Evolutionary conservation across 2,888 invertebrate species (phyloP).

Genomic region (Criorhina ranunculi): DNA sequence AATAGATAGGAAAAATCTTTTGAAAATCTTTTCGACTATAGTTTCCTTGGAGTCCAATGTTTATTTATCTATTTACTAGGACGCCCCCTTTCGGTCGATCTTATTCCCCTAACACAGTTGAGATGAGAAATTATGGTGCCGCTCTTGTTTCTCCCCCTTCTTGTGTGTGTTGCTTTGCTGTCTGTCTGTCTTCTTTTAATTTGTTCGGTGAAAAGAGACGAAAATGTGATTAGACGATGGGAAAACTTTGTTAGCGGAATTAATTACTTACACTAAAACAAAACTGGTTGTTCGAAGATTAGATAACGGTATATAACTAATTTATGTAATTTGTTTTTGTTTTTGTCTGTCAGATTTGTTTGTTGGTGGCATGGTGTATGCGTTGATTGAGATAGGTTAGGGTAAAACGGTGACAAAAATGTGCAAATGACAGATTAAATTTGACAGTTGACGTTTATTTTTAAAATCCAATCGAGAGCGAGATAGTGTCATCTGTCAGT

Average conservation of each 20-base stretch:
- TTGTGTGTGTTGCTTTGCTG: neutral
- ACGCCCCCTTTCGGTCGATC: neutral
- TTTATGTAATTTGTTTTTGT: slow-evolving; percentile 75
- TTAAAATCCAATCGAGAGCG: neutral
- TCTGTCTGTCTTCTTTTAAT: slow-evolving; percentile 56
- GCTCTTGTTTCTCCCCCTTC: neutral
- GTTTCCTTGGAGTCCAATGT: slow-evolving; percentile 37
- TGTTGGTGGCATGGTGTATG: neutral
- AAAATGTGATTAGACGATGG: slow-evolving; percentile 76
- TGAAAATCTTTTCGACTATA: slow-evolving; percentile 59
- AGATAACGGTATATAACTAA: slow-evolving; percentile 74
- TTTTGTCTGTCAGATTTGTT: slow-evolving; percentile 53
- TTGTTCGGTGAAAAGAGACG: slow-evolving; percentile 70
- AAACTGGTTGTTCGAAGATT: slow-evolving; percentile 74
- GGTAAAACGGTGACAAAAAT: neutral
- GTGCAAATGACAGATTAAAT: slow-evolving; percentile 17
- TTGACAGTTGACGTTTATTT: slow-evolving; percentile 42
- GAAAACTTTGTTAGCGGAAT: slow-evolving; percentile 77
- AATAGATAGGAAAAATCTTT: slow-evolving; percentile 62
- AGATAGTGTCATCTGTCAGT: slow-evolving; percentile 19
- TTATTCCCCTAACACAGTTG: neutral
- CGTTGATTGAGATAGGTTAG: slow-evolving; percentile 26
- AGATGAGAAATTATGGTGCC: slow-evolving; percentile 4
- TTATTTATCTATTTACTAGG: slow-evolving; percentile 2
- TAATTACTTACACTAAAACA: slow-evolving; percentile 74